A percentile compares a stretch with the other conserved stretches of the same genome.
Evolutionary conservation across 2,797 vertebrate genomes (phyloP).

Genomic region (Myotis planiceps): DNA sequence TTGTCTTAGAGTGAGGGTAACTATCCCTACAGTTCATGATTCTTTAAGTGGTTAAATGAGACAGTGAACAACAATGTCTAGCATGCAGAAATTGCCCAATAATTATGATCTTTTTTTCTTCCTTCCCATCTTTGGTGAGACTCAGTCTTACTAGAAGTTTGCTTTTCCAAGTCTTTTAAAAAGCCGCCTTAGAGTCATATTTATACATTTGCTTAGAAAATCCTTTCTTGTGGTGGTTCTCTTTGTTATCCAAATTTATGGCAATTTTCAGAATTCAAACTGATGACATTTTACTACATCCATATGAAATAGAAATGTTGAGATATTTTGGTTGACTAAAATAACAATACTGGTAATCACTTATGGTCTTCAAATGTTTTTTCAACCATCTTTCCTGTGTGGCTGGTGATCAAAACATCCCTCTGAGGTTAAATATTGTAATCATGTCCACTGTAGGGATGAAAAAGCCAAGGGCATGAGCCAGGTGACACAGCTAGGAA

Average conservation of each 20-base stretch:
- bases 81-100: background rate
- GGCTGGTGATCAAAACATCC: slow-evolving; percentile 29
- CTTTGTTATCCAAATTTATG: slow-evolving; percentile 19
- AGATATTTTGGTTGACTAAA: slow-evolving; percentile 45
- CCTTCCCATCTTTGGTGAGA: background rate
- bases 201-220: slow-evolving; percentile 52
- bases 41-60: slow-evolving; percentile 27
- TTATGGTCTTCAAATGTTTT: slow-evolving; percentile 38
- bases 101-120: background rate
- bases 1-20: background rate
- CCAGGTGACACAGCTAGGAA: slow-evolving; percentile 56
- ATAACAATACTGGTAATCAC: slow-evolving; percentile 14
- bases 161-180: slow-evolving; percentile 7
- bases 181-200: background rate
- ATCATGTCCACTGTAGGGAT: slow-evolving; percentile 35
- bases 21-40: background rate
- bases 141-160: slow-evolving; percentile 40
- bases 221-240: background rate
- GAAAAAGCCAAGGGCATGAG: slow-evolving; percentile 28
- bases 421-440: slow-evolving; percentile 58
- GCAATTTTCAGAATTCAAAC: background rate
- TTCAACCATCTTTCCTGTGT: background rate
- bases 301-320: slow-evolving; percentile 38
- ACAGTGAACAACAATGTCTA: background rate
- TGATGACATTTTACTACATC: background rate